These are phyloP conservation scores for Adelosebastes latens DNA, from an alignment of 2,797 vertebrate species.

Conservation along the genomic window DNA sequence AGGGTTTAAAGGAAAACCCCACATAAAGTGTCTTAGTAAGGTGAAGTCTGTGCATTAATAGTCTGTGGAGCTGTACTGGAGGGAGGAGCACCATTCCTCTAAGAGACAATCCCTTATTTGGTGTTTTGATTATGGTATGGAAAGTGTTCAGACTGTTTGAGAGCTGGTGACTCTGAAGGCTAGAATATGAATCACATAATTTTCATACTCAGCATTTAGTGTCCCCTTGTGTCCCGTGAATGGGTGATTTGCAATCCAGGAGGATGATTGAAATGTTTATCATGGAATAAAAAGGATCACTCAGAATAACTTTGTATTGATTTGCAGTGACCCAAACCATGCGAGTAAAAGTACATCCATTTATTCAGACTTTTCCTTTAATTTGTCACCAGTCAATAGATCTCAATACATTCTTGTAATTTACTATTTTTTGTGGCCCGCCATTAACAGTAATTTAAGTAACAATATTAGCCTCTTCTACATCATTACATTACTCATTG, in stretches of 20 bases:
- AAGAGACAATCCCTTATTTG: background rate
- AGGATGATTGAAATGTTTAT: conserved; percentile 22
- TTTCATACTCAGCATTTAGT: background rate
- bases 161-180: background rate
- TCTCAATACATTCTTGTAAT: background rate
- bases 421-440: background rate
- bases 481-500: conserved; percentile 14
- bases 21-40: background rate
- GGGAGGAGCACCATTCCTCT: background rate
- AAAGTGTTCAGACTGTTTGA: background rate
- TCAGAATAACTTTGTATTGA: conserved; percentile 29
- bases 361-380: conserved; percentile 11
- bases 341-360: background rate
- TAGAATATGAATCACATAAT: background rate
- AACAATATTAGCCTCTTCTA: background rate
- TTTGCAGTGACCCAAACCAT: conserved; percentile 23
- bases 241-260: background rate
- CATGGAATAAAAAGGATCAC: conserved; percentile 7
- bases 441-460: conserved; percentile 6
- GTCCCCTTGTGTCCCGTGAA: background rate
- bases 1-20: background rate
- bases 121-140: background rate
- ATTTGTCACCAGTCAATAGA: conserved; percentile 10
- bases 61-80: background rate
- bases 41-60: no score